Evolutionary conservation across 2,113 vertebrate species (phyloP), one percentile per base, ranked within the genome.

Genomic region (Morone saxatilis): DNA sequence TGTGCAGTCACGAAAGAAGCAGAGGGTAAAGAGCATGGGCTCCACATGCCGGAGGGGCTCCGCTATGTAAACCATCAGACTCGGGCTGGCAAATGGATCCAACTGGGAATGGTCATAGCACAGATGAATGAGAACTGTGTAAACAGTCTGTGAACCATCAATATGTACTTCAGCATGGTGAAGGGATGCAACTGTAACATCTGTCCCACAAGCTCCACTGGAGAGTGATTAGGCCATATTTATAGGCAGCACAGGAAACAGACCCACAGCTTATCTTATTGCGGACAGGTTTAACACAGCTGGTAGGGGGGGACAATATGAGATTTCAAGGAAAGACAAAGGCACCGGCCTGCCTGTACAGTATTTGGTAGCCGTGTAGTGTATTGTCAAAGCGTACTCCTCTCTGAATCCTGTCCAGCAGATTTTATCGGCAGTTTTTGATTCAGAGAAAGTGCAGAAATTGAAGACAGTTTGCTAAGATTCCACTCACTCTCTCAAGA

Each of bases 71-170:
- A 93, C 90, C 71, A 71, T 66, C 78, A 68, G 80, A 67, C 69
- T 68, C 16, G 11, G 45, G 63, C 59, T 69, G 86, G 89, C 79
- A 78, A 91, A 91, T 77, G 56, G 73, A 82, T 91, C 71, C 86
- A 84, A 83, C 78, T 89, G 88, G 75, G 86, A 93, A 86, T 81
- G 80, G 89, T 81, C 90, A 85, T 89, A 81, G 84, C 92, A 93
- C 91, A 92, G 93, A 92, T 92, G 90, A 93, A 92, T 90, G 86
- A 91, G 81, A 92, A 92, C 84, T 73, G 84, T 87, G 83, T 93
- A 93, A 93, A 93, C 91, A 93, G 92, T 86, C 88, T 92, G 91
- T 51, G 66, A 91, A 71, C 84, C 71, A 91, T 91, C 91, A 92
- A 80, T 85, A 83, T 83, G 80, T 61, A 77, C 79, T 81, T 78